These are phyloP conservation scores for Cylloceria caligata DNA, from an alignment of 2,888 invertebrate species.

Conservation along the genomic window DNA sequence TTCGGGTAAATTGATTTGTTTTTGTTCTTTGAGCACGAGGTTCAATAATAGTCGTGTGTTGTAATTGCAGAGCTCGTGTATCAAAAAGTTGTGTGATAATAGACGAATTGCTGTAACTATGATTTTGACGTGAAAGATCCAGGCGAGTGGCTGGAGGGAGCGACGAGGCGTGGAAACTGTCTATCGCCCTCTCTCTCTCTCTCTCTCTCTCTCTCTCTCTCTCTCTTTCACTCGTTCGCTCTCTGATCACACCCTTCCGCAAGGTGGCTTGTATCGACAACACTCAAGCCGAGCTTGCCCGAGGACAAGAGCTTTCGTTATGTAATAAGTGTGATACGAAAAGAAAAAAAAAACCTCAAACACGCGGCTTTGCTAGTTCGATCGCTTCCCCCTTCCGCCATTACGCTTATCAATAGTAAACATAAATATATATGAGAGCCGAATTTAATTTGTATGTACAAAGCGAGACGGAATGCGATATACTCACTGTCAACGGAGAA, in stretches of 20 bases:
- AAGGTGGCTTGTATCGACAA: constrained; percentile 61
- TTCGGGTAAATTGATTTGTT: background rate
- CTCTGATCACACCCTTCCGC: constrained; percentile 43
- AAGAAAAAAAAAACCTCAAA: background rate
- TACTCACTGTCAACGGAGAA: constrained; percentile 76
- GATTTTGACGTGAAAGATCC: background rate
- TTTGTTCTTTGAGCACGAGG: background rate
- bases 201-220: constrained; percentile 8
- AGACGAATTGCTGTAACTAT: background rate
- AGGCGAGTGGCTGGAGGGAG: constrained; percentile 11
- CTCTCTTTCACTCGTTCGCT: constrained; percentile 5
- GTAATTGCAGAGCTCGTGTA: background rate
- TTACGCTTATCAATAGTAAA: constrained; percentile 22
- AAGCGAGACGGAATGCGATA: background rate
- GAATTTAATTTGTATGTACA: background rate
- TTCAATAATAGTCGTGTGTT: background rate
- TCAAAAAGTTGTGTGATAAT: background rate
- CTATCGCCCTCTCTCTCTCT: background rate
- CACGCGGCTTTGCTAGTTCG: background rate
- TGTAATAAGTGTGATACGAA: constrained; percentile 43
- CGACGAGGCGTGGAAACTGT: constrained; percentile 58
- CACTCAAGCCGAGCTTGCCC: constrained; percentile 48
- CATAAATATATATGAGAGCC: constrained; percentile 20
- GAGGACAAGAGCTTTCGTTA: constrained; percentile 20
- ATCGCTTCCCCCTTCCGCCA: background rate